Conservation (phyloP, 2,888 invertebrate genomes). For the Sminthurinus aureus region DNA sequence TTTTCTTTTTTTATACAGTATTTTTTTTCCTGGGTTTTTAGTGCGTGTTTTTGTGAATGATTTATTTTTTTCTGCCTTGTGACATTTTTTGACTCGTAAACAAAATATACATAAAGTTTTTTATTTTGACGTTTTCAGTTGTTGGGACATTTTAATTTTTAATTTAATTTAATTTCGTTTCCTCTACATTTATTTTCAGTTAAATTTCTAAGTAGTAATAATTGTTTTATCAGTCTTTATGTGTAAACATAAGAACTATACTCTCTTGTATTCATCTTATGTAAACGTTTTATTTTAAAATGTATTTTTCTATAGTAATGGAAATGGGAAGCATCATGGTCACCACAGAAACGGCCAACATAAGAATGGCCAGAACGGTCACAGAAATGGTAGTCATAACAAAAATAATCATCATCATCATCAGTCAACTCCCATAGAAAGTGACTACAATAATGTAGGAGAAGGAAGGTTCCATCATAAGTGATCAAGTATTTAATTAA, state of each 20-base stretch:
- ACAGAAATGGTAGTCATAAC: background rate
- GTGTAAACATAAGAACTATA: background rate
- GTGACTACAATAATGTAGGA: background rate
- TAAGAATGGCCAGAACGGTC: background rate
- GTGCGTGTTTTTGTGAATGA: background rate
- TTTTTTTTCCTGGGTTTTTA: background rate
- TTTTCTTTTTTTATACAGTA: background rate
- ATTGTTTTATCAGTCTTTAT: background rate
- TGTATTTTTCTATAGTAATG: constrained; percentile 11
- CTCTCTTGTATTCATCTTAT: background rate
- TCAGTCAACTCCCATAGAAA: background rate
- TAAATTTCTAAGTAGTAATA: background rate
- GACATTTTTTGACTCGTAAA: background rate
- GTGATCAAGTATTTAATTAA: background rate
- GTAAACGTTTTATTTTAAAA: background rate
- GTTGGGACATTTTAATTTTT: background rate
- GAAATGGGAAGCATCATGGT: constrained; percentile 41
- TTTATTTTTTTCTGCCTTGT: background rate
- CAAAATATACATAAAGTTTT: background rate
- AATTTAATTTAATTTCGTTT: background rate
- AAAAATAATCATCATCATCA: background rate
- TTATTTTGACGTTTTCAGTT: background rate
- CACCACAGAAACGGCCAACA: background rate
- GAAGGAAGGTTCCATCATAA: background rate
- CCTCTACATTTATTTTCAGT: background rate